These are phyloP conservation scores for Cirrhinus molitorella DNA, from an alignment of 2,797 vertebrate species.

Conservation along the genomic window DNA sequence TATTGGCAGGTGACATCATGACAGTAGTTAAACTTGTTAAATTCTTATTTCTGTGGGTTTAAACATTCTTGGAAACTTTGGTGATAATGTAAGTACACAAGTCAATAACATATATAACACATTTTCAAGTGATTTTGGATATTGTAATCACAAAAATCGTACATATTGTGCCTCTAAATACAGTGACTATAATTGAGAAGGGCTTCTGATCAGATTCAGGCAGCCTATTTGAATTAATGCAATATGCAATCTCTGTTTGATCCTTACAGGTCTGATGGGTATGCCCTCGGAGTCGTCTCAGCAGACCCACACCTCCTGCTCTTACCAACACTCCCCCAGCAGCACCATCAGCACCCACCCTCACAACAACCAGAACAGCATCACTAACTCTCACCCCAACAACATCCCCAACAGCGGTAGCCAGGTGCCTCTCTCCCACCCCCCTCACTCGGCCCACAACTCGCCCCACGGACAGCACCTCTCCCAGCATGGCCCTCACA, in stretches of 20 bases:
- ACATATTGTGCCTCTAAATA: too few species aligned
- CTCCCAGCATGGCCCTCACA: conserved; percentile 70
- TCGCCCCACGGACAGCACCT: conserved; percentile 66
- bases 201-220: neutral
- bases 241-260: conserved; percentile 24
- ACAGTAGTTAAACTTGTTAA: too few species aligned
- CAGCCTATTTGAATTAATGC: too few species aligned
- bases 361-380: conserved; percentile 84
- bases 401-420: conserved; percentile 84
- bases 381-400: conserved; percentile 87
- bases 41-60: too few species aligned
- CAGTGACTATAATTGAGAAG: too few species aligned
- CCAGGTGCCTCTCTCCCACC: conserved; percentile 87
- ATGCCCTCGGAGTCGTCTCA: conserved; percentile 88
- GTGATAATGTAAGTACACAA: too few species aligned
- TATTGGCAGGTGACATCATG: too few species aligned
- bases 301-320: conserved; percentile 91
- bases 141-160: too few species aligned
- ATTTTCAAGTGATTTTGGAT: too few species aligned
- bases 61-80: too few species aligned
- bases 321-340: conserved; percentile 92
- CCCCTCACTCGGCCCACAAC: conserved; percentile 78
- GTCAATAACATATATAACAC: too few species aligned
- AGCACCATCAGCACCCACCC: conserved; percentile 85
- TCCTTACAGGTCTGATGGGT: conserved; percentile 85